Base-by-base conservation (phyloP, 2,797 vertebrate species). In the Epinephelus coioides region DNA sequence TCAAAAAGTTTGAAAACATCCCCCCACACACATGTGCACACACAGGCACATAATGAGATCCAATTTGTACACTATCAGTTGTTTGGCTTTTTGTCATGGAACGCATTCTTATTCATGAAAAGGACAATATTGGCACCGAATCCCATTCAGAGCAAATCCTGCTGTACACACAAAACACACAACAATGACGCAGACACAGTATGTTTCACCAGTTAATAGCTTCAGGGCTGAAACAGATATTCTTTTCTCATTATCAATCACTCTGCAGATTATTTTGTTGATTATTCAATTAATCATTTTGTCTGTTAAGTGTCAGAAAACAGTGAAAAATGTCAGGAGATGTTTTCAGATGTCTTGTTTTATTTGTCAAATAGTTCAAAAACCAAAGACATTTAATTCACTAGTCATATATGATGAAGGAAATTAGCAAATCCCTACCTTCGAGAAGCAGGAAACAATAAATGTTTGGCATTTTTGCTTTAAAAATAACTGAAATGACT, bases 31-130 rank as follows among this genome's bases (percentile, higher is more conserved):
- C 27, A 65, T 43, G 73, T 43, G 34, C 30, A 62, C 6, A 19
- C 62, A 69, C 61, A 70, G 7, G 56, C 30, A 46, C 21, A 68
- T 61, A 76, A 50, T 78, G 55, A 73, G 66, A 80, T 77, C 27
- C 23, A 79, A 74, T 84, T 76, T 88, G 61, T 71, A 81, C 64
- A 63, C 55, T 60, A 63, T 81, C 47, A 83, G 50, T 69, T 87
- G 30, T 77, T 79, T 27, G 55, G 38, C 49, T 82, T 74, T 79
- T 79, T 70, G 61, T 73, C 55, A 73, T 70, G 14, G n/a, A 64
- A 51, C 6, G 5, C 62, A 82, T 72, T 85, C 17, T 65, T 82
- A 73, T 82, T 87, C 65, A 84, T 69, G 44, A 79, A 79, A 79
- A 40, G 38, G 55, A 78, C 10, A 76, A 72, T 53, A 68, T 51